These are phyloP conservation scores for Marronus borbonicus DNA, from an alignment of 2,888 invertebrate species.

Conservation along the genomic window DNA sequence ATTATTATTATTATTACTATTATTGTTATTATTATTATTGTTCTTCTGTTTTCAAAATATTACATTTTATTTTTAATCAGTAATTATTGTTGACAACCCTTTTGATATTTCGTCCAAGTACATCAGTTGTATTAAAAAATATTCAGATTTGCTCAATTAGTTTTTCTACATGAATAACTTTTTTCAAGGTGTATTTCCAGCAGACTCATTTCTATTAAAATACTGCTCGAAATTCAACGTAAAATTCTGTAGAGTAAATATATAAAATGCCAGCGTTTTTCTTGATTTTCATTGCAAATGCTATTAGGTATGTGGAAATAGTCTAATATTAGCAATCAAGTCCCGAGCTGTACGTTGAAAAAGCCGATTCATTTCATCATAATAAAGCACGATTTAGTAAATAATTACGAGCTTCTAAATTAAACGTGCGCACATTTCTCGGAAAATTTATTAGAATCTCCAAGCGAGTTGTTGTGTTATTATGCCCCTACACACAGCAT, in stretches of 20 bases:
- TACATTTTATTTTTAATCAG: too few relatives aligned
- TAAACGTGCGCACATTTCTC: slow-evolving; percentile 21
- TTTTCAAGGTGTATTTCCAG: too few relatives aligned
- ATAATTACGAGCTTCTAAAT: slow-evolving; percentile 33
- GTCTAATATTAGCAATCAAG: slow-evolving; percentile 12
- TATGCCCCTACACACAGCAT: slow-evolving; percentile 20
- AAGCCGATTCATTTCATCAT: slow-evolving; percentile 11
- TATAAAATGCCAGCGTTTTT: not conserved
- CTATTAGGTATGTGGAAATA: not conserved
- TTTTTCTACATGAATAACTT: too few relatives aligned
- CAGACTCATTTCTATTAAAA: too few relatives aligned
- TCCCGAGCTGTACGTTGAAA: not conserved
- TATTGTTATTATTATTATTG: too few relatives aligned
- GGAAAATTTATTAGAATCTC: slow-evolving; percentile 29
- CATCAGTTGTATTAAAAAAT: too few relatives aligned
- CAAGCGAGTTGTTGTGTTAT: slow-evolving; percentile 8
- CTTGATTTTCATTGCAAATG: not conserved
- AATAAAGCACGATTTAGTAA: slow-evolving; percentile 30
- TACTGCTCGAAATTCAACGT: too few relatives aligned
- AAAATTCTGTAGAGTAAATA: not conserved
- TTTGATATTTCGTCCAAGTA: too few relatives aligned
- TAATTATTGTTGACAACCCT: too few relatives aligned
- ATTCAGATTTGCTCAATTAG: too few relatives aligned
- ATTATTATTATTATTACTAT: too few relatives aligned
- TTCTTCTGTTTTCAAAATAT: too few relatives aligned